Base-by-base conservation (phyloP, 2,113 vertebrate species). In the Gallinago jamesoni region DNA sequence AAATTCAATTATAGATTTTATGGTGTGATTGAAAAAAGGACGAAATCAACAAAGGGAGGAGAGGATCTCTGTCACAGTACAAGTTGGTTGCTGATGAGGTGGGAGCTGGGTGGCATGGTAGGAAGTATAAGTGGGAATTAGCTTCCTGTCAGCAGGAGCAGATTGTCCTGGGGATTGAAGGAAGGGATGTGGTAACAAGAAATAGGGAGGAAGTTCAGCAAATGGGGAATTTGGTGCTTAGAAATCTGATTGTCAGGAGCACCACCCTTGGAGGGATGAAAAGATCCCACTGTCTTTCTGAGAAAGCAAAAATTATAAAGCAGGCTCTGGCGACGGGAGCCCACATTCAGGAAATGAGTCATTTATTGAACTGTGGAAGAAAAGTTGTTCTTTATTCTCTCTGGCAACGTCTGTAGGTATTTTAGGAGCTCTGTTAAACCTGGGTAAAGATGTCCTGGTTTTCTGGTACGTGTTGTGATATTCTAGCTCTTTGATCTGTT, bases 351-450 rank as follows among this genome's bases (percentile, higher is more conserved):
- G 53, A 86, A 82, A 82, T 14, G 48, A 70, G 43, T 59, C 55
- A 72, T 17, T 70, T 47, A n/a, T 20, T 74, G 87, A 94, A 55
- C 56, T 82, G 37, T 2, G 0, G 60, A 94, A 67, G 37, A 75
- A 63, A 78, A 89, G 28, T 10, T 89, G 39, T 75, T 19, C 62
- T 87, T 75, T 89, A 20, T 93, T 85, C 13, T 81, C 78, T 75
- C 48, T 68, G 43, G 62, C 62, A 87, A 31, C 4, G 1, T 39
- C 56, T 82, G n/a, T 77, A 84, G 52, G 16, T 93, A 69, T 93
- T 97, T 90, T 89, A 93, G 91, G 82, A 79, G 18, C 15, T 73
- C 50, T 89, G 63, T 64, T 89, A 88, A 84, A 89, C 45, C 64
- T 53, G 43, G 27, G 70, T 45, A 72, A 78, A 70, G 64, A 52